Evolutionary conservation across 2,113 vertebrate genomes (phyloP), one percentile per base, ranked within the genome.

Genomic region (Shinisaurus crocodilurus): DNA sequence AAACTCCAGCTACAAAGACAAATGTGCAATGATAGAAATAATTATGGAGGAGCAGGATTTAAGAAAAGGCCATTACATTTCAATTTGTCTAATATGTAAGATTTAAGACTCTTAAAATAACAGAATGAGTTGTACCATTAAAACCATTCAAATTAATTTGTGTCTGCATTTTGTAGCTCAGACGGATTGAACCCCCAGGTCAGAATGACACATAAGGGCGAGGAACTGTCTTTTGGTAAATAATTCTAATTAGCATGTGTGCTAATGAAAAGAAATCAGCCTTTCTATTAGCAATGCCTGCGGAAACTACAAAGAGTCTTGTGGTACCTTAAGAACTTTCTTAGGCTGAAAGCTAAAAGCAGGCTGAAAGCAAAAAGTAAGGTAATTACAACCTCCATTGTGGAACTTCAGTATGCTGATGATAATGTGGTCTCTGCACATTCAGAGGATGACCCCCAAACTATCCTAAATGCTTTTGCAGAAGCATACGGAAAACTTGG

Each of bases 61-160:
- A 88, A 69, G 43, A 88, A 88, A 50, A 80, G 32, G 23, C 63
- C 32, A 88, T 37, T 88, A 67, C 43, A 80, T 80, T 67, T 67
- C 76, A n/a, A 88, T 88, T 88, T 80, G 32, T 88, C 76, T 80
- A 80, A 50, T 69, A 69, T 37, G 40, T 79, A n/a, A 45, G 76
- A n/a, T 67, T 88, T 79, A 79, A n/a, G 40, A 65, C 43, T 34
- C 40, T 80, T 88, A 88, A 45, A n/a, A 88, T 88, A 80, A 88
- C 60, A 80, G 50, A 65, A 48, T 34, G 60, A 70, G 27, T 70
- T 70, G 67, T 50, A 50, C 43, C 15, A 72, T 23, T 70, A 48
- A 50, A 82, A 82, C n/a, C 9, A 48, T 69, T 85, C 29, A 48
- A 5, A 77, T 65, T 65, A 45, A 87, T 45, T 43, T 79, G 8